Base-by-base conservation (phyloP, 1,140 invertebrate species). In the Drosophila repletoides region DNA sequence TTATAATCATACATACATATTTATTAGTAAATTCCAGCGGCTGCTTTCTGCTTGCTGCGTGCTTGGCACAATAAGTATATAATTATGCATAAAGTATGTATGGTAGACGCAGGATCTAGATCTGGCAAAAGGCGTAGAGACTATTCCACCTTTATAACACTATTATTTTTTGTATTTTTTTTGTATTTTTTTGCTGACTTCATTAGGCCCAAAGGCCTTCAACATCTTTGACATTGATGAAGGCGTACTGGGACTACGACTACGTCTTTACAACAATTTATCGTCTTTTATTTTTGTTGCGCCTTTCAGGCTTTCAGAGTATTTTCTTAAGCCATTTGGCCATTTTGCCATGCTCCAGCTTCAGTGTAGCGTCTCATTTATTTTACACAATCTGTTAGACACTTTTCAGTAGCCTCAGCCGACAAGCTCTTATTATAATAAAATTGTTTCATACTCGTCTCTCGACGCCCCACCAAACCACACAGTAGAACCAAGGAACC, bases 371-470 rank as follows among this genome's bases (percentile, higher is more conserved):
- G 45, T 51, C 46, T 51, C 33, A 48, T 48, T 63, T 41, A 21
- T 38, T 24, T 31, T 55, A 36, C 46, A 51, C 55, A 61, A 67
- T 67, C 45, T 67, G 58, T 67, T 67, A 61, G 64, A 67, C 64
- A 67, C 64, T 61, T 67, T 64, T 64, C 60, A 64, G 41, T 55
- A 64, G 51, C 31, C 49, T 45, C 41, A 21, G 40, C 40, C 24
- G 36, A 40, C 58, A 43, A 52, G 55, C 40, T 58, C 46, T 61
- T 56, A 67, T 67, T 67, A 67, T 67, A 67, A 67, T 67, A 67
- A 67, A 67, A 67, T 67, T 67, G 64, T 67, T 67, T 51, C 64
- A 67, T 55, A 55, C 51, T 36, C 51, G n/a, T n/a, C n/a, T n/a
- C n/a, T n/a, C n/a, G n/a, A n/a, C n/a, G n/a, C n/a, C n/a, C n/a